A percentile compares a stretch with the other conserved stretches of the same genome.
phyloP scores from a whole-genome alignment of 2,797 vertebrate species.

The Xenentodon cancila region DNA sequence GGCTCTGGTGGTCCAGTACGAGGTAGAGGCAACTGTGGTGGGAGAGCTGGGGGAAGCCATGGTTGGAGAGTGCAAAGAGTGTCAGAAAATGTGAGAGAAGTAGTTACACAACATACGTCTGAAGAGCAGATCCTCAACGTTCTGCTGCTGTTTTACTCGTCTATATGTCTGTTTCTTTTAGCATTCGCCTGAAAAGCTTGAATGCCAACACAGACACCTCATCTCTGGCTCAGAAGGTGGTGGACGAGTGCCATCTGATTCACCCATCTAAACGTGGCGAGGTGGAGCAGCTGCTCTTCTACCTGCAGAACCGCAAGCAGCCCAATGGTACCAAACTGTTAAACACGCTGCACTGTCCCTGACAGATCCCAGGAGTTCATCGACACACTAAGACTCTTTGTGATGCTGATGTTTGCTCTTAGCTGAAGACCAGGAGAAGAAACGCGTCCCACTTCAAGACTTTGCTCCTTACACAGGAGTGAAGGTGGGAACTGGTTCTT shows the following conservation, averaged over 20 bases:
- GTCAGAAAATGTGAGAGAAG: slow-evolving; percentile 92
- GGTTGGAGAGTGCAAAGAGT: slow-evolving; percentile 92
- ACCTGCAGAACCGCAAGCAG: slow-evolving; percentile 92
- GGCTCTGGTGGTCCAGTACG: slow-evolving; percentile 94
- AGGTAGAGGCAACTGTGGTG: slow-evolving; percentile 93
- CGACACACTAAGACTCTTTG: too few species aligned
- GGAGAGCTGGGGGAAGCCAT: slow-evolving; percentile 89
- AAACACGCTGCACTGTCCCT: too few species aligned
- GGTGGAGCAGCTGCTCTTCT: slow-evolving; percentile 93
- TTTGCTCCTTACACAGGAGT: slow-evolving; percentile 89
- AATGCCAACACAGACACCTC: slow-evolving; percentile 89
- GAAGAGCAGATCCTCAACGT: too few species aligned
- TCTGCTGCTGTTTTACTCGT: too few species aligned
- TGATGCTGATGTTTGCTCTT: too few species aligned
- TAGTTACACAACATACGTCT: too few species aligned
- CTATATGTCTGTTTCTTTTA: slow-evolving; percentile 51
- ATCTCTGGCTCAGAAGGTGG: slow-evolving; percentile 91
- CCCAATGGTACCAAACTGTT: slow-evolving; percentile 75
- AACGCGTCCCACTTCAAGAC: slow-evolving; percentile 81
- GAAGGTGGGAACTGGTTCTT: slow-evolving; percentile 79
- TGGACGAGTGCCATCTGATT: slow-evolving; percentile 94
- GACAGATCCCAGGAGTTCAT: too few species aligned
- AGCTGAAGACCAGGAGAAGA: slow-evolving; percentile 88
- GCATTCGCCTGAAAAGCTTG: slow-evolving; percentile 93
- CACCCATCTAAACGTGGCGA: slow-evolving; percentile 89